Conservation (phyloP, 2,113 vertebrate genomes). For the Chiloscyllium plagiosum region DNA sequence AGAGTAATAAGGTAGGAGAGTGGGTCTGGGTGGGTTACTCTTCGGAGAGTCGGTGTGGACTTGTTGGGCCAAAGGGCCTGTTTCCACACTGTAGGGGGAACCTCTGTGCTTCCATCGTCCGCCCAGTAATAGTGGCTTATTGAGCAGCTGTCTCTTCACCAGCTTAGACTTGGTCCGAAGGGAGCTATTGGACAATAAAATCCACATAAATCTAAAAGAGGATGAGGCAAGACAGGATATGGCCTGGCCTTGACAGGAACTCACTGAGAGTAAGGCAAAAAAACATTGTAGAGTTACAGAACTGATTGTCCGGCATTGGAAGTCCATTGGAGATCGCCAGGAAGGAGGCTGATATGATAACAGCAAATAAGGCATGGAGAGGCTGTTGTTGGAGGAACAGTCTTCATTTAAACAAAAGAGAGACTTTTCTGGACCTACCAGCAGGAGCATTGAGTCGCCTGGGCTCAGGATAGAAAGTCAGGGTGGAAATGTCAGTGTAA, state of each 20-base stretch:
- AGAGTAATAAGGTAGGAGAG: too few relatives aligned
- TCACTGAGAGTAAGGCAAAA: background rate
- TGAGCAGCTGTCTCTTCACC: background rate
- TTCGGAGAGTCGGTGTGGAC: too few relatives aligned
- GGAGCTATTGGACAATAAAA: background rate
- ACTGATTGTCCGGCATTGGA: background rate
- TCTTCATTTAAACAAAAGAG: background rate
- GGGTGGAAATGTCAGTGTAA: background rate
- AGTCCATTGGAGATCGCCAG: background rate
- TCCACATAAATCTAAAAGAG: background rate
- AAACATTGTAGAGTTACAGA: background rate
- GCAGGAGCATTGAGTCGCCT: background rate
- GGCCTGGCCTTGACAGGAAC: background rate
- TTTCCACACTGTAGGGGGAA: background rate
- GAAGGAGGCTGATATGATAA: background rate
- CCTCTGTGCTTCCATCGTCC: background rate
- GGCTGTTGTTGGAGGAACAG: background rate
- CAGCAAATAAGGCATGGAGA: background rate
- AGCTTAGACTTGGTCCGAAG: background rate
- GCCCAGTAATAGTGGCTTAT: background rate
- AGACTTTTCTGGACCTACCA: background rate
- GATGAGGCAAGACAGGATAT: background rate
- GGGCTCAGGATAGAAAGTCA: background rate
- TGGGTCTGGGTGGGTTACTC: too few relatives aligned
- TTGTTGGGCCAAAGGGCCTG: too few relatives aligned